Percentiles rank a stretch among this genome's conserved stretches.
Evolutionary conservation across 2,797 vertebrate genomes (phyloP).

Genomic region (Danio aesculapii): DNA sequence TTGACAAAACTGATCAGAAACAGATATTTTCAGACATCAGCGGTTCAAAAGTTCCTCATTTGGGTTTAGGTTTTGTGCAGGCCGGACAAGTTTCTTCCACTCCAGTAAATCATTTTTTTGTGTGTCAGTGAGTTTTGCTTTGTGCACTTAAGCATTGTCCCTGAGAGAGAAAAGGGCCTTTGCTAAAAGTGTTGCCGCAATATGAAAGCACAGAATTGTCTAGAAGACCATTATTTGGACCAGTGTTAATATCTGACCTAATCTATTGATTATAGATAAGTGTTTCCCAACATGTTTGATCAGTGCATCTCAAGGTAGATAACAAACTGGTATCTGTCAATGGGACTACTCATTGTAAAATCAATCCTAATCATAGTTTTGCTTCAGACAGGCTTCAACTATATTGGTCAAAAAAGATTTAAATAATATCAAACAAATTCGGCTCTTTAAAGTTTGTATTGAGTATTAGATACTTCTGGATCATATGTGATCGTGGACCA

Average conservation of each 20-base stretch:
- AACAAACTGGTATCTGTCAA: no score
- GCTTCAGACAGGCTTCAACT: no score
- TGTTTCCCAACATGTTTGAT: no score
- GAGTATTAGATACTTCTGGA: no score
- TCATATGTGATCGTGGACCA: no score
- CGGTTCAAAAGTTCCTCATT: neutral
- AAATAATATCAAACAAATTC: no score
- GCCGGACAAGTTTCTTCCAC: neutral
- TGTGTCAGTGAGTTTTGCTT: neutral
- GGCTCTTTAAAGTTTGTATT: no score
- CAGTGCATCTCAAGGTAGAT: no score
- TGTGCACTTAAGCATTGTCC: neutral
- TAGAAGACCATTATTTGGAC: neutral
- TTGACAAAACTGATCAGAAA: neutral
- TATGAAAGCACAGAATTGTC: slow-evolving; percentile 2
- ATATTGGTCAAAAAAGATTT: no score
- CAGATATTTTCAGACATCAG: neutral
- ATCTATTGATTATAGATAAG: neutral
- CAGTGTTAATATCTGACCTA: neutral
- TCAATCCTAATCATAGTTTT: no score
- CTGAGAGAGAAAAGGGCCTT: neutral
- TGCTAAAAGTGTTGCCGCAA: slow-evolving; percentile 1
- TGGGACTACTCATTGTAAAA: no score
- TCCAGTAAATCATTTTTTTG: neutral
- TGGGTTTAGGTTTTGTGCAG: neutral